Base-by-base conservation (phyloP, 2,888 invertebrate genomes). In the Torymus aiolomorphi region DNA sequence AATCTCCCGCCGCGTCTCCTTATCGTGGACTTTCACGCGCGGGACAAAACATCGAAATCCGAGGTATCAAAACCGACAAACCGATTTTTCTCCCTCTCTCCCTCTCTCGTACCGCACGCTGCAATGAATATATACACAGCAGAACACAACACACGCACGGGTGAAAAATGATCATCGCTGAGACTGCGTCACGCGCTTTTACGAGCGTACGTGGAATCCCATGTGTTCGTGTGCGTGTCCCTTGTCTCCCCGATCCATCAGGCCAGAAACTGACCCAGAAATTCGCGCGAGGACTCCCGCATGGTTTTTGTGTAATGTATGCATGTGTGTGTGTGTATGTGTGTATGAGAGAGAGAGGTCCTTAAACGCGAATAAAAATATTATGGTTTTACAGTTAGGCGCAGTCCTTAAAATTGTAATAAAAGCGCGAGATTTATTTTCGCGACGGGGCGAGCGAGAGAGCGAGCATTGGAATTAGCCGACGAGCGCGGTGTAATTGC, bases 201-300 rank as follows among this genome's bases (percentile, higher is more conserved):
- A 54, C 71, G 71, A 52, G 20, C 54, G n/a, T 42, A 42, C 42
- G 8, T 42, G 42, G 42, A 42, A 42, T 8, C 42, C 42, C 8
- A 42, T 42, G 8, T 42, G 8, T 31, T 0, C 5, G 31, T 8
- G 8, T 42, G 8, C 8, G 8, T 42, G 42, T 72, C 57, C 69
- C 75, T 24, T 76, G 76, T 76, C 71, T n/a, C 59, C 74, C 59
- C 77, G 71, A 80, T 80, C 78, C 72, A 78, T 78, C 81, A 81
- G 78, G 18, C 24, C 75, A 66, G 42, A 81, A 81, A 76, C 59
- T 81, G 81, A 81, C 81, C 81, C 78, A 73, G 78, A 81, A 81
- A 75, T 69, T 63, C 51, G 59, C 54, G 42, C 61, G 63, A 20
- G 65, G 71, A 71, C 70, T 80, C 76, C 80, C 80, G 74, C 80